Base-by-base conservation (phyloP, 2,888 invertebrate genomes). In the Callyntrura guangdongensis region DNA sequence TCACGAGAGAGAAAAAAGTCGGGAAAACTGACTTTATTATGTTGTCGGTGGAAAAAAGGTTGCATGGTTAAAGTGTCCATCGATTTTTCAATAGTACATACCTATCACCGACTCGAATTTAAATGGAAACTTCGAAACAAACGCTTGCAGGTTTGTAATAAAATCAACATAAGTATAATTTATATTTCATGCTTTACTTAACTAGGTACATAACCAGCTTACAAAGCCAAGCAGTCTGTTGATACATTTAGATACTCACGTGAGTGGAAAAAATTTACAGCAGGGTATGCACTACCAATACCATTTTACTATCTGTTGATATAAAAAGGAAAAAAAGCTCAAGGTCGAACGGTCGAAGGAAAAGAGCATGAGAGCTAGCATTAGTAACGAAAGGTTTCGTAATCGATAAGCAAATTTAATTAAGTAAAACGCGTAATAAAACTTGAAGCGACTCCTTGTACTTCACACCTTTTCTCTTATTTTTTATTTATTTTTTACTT, bases 261-360 rank as follows among this genome's bases (percentile, higher is more conserved):
- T 36, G 36, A 36, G 36, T 6, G 36, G 3, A 36, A 4, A 36
- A 36, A 49, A 49, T 53, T 53, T 25, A 11, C 53, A 56, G 22
- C 12, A 8, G 25, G 53, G 5, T 11, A n/a, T 25, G 12, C 11
- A 49, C 5, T 74, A 22, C n/a, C n/a, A 56, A 56, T 36, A 6
- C n/a, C n/a, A 36, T 36, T 36, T 36, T 36, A 6, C 12, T 27
- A 56, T 4, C 79, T 17, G 17, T 25, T 79, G 22, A 56, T 20
- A 79, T 25, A 49, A 74, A 74, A n/a, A n/a, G n/a, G 4, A 20
- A 11, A 17, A n/a, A 82, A 61, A 14, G 27, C 20, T 87, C 87
- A 87, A 87, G 87, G 87, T 67, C 67, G 25, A n/a, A 81, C n/a
- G n/a, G n/a, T n/a, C n/a, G n/a, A n/a, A n/a, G n/a, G 87, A 79